Evolutionary conservation across 2,797 vertebrate species (phyloP).

Genomic region (Petrocephalus schoutedeni): DNA sequence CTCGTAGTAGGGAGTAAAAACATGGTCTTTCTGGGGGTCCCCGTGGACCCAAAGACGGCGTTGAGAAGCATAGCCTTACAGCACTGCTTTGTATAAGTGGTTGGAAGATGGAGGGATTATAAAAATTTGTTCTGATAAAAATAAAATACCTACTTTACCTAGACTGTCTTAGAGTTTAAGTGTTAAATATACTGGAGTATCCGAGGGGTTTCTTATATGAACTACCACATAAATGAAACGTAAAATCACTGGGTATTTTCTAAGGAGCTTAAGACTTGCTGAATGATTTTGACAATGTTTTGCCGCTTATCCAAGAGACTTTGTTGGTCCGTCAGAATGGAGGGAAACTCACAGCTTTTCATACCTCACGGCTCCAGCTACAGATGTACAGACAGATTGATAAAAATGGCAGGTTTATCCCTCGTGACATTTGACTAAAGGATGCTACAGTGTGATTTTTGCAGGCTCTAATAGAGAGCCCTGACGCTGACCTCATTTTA

Average conservation of each 20-base stretch:
- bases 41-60: too few relatives aligned
- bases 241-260: background rate
- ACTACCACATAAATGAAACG: background rate
- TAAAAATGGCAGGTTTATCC: background rate
- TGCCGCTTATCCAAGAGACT: background rate
- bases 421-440: background rate
- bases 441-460: background rate
- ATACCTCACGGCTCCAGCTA: background rate
- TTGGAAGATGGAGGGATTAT: too few relatives aligned
- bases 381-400: background rate
- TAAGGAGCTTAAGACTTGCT: background rate
- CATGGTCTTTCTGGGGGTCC: too few relatives aligned
- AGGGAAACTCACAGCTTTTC: background rate
- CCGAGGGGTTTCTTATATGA: background rate
- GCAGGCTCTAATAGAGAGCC: background rate
- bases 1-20: too few relatives aligned
- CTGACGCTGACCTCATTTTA: background rate
- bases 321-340: too few relatives aligned
- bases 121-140: too few relatives aligned
- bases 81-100: too few relatives aligned
- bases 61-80: too few relatives aligned
- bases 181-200: too few relatives aligned
- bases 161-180: too few relatives aligned
- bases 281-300: background rate
- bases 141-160: too few relatives aligned